Conservation (phyloP, 2,797 vertebrate species). For the Cryptoblepharus egeriae region DNA sequence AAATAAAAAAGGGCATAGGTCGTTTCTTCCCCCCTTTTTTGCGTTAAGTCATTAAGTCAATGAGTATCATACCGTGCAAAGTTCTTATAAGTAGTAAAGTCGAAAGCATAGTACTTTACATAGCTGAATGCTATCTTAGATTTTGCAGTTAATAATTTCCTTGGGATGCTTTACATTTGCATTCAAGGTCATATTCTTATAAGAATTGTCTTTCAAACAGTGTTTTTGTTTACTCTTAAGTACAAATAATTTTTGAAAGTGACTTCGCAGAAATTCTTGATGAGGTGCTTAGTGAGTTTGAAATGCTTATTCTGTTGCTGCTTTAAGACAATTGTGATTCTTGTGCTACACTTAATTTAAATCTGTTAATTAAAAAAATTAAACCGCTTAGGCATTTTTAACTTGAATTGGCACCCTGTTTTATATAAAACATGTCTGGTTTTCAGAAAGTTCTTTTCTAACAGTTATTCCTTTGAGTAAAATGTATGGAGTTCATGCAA, state of each 20-base stretch:
- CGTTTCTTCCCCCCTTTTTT: no score
- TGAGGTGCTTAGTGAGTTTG: rapidly evolving
- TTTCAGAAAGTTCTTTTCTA: background rate
- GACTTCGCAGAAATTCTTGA: background rate
- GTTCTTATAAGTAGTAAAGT: background rate
- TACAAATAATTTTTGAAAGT: background rate
- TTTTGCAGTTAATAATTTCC: background rate
- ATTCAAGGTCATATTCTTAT: background rate
- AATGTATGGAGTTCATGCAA: background rate
- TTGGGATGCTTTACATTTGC: background rate
- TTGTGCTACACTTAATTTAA: background rate
- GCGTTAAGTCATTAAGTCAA: background rate
- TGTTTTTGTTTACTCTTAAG: background rate
- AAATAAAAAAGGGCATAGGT: background rate
- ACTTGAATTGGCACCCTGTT: background rate
- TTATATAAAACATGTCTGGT: background rate
- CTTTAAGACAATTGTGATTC: background rate
- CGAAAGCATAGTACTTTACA: conserved; percentile 6
- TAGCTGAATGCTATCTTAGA: background rate
- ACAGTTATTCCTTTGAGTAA: background rate
- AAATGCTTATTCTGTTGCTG: rapidly evolving
- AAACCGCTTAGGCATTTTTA: background rate
- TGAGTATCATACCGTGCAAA: background rate
- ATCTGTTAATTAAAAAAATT: background rate
- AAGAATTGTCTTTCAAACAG: background rate